Evolutionary conservation across 2,888 invertebrate genomes (phyloP).

Genomic region (Sarcophaga rosellei): DNA sequence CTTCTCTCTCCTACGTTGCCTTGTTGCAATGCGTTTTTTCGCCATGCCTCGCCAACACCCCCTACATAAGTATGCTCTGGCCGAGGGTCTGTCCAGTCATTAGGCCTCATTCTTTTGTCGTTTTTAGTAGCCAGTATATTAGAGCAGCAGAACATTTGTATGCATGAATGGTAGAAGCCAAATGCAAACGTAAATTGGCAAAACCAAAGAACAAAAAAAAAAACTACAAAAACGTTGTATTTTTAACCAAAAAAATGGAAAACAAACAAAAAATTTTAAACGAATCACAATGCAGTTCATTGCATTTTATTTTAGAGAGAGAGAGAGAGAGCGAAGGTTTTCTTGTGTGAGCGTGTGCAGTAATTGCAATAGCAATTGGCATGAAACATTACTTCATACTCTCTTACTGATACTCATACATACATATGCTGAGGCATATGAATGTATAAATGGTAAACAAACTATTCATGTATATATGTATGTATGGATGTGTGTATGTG

Average conservation of each 20-base stretch:
- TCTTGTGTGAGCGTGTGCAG: background rate
- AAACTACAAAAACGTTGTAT: conserved; percentile 1
- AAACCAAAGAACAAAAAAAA: background rate
- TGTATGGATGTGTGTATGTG: background rate
- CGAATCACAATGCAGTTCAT: conserved; percentile 64
- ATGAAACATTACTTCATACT: conserved; percentile 14
- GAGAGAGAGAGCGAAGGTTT: background rate
- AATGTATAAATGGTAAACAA: conserved; percentile 16
- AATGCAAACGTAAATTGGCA: background rate
- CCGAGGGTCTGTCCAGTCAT: background rate
- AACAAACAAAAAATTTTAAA: conserved; percentile 32
- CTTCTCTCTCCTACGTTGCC: background rate
- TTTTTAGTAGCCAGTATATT: background rate
- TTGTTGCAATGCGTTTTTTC: background rate
- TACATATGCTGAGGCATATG: background rate
- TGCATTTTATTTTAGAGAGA: conserved; percentile 50
- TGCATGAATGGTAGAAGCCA: conserved; percentile 7
- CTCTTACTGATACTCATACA: background rate
- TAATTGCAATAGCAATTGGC: conserved; percentile 48
- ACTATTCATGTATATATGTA: background rate
- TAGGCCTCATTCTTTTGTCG: conserved; percentile 5
- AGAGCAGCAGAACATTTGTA: background rate
- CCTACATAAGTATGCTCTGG: background rate
- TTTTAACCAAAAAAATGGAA: conserved; percentile 23
- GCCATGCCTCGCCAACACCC: background rate